Evolutionary conservation across 2,113 vertebrate genomes (phyloP).

Genomic region (Aspiorhynchus laticeps): DNA sequence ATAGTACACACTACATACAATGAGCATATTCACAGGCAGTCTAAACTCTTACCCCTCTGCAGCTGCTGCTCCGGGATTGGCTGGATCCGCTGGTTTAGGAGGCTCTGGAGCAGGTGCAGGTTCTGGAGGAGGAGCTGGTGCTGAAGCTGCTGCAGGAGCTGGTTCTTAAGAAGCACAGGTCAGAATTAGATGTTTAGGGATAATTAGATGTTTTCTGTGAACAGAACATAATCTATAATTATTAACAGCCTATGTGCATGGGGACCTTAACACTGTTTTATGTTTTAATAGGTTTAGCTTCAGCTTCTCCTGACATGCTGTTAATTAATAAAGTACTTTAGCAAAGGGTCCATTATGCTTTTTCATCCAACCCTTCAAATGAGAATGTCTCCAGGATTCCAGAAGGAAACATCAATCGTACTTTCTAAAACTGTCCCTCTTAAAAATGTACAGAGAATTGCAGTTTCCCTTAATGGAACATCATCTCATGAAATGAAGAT

Average conservation of each 20-base stretch:
- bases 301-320: background rate
- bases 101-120: slow-evolving; percentile 17
- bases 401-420: background rate
- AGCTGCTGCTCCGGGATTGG: slow-evolving; percentile 54
- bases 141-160: background rate
- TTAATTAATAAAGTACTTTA: background rate
- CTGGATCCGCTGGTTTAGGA: slow-evolving; percentile 36
- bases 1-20: background rate
- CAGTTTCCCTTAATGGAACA: background rate
- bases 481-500: background rate
- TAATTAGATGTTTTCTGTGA: background rate
- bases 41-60: slow-evolving; percentile 61
- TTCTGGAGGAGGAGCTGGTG: background rate
- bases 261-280: too few relatives aligned
- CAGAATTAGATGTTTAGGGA: background rate
- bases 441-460: background rate
- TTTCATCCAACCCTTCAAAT: background rate
- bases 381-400: background rate
- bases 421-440: background rate
- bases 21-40: background rate
- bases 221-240: background rate
- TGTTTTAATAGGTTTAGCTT: background rate
- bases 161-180: slow-evolving; percentile 17
- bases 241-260: background rate
- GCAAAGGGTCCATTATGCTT: background rate